Evolutionary conservation across 2,113 vertebrate species (phyloP).

Genomic region (Anhinga rufa): DNA sequence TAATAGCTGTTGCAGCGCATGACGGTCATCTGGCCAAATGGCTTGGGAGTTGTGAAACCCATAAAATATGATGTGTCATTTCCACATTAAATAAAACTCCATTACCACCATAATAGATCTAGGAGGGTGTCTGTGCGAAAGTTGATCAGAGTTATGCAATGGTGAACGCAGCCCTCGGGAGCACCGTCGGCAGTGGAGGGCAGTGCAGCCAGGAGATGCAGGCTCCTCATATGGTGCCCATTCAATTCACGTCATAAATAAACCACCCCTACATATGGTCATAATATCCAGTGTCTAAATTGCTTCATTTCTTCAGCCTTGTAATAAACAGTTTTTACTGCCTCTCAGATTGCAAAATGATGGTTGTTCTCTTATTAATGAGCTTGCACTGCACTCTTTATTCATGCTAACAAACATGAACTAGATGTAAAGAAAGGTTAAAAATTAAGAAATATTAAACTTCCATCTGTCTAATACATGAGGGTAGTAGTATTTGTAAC

Average conservation of each 20-base stretch:
- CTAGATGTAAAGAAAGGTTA: background rate
- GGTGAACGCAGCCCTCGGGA: background rate
- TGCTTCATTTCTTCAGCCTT: background rate
- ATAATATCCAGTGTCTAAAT: background rate
- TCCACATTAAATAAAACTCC: background rate
- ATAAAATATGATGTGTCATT: background rate
- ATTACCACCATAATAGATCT: background rate
- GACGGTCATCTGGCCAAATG: background rate
- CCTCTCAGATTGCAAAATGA: background rate
- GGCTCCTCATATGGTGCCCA: background rate
- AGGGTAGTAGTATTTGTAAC: background rate
- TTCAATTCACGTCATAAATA: background rate
- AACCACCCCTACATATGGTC: background rate
- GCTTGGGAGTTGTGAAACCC: background rate
- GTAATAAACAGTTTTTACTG: background rate
- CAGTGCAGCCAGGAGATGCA: background rate
- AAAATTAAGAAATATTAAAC: background rate
- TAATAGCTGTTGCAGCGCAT: background rate
- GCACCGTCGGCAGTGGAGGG: rapidly evolving
- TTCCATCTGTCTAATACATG: background rate
- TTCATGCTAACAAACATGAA: background rate
- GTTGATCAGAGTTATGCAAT: background rate
- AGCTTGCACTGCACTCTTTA: background rate
- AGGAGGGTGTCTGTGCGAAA: background rate
- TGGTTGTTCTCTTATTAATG: background rate